A percentile compares a stretch with the other conserved stretches of the same genome.
Conservation (phyloP, 2,113 vertebrate genomes). For the Arothron firmamentum region DNA sequence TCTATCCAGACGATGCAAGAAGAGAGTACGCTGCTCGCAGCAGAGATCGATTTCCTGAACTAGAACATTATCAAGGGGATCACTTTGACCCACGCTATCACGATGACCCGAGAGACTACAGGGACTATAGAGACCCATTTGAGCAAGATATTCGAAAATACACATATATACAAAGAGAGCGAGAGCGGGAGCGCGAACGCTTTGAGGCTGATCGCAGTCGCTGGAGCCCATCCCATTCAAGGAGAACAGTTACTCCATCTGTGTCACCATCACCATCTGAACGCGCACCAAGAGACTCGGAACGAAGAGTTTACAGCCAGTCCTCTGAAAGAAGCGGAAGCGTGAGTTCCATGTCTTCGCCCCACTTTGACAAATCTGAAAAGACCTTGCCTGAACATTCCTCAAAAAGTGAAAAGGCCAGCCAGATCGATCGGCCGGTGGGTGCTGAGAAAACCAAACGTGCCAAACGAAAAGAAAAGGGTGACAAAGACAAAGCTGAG, state of each 20-base stretch:
- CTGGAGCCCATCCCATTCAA: constrained; percentile 89
- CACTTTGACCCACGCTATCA: constrained; percentile 95
- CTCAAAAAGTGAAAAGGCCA: constrained; percentile 84
- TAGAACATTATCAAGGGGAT: constrained; percentile 93
- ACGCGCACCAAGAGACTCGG: constrained; percentile 84
- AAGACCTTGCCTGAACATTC: constrained; percentile 81
- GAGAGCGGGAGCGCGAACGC: constrained; percentile 88
- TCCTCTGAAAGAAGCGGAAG: constrained; percentile 94
- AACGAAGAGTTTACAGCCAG: constrained; percentile 91
- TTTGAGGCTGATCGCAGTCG: constrained; percentile 91
- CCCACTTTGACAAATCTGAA: constrained; percentile 88
- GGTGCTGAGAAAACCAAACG: constrained; percentile 86
- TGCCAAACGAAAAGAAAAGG: constrained; percentile 85
- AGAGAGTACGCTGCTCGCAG: constrained; percentile 89
- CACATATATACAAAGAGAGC: constrained; percentile 91
- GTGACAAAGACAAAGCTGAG: constrained; percentile 84
- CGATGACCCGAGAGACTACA: constrained; percentile 91
- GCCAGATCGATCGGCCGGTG: constrained; percentile 74
- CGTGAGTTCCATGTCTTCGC: constrained; percentile 90
- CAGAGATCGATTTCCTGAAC: constrained; percentile 90
- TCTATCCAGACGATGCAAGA: constrained; percentile 89
- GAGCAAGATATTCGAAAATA: constrained; percentile 97
- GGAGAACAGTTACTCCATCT: constrained; percentile 84
- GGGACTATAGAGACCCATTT: constrained; percentile 93
- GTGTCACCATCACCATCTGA: constrained; percentile 88